Percentiles rank a stretch among this genome's conserved stretches.
Evolutionary conservation across 2,888 invertebrate genomes (phyloP).

Genomic region (Megaustenia siamemsis): DNA sequence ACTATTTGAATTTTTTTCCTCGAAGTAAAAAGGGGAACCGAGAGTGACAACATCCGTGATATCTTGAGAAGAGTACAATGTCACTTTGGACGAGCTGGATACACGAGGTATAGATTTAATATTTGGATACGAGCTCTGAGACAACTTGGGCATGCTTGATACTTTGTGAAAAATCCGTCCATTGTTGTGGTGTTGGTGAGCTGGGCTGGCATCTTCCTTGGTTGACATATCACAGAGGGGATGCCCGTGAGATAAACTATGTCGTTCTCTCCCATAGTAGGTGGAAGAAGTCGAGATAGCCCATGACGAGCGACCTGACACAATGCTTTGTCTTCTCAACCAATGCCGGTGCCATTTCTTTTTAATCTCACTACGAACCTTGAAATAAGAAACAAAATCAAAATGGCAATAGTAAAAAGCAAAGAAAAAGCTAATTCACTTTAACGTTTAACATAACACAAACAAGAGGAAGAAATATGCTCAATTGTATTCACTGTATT

Average conservation of each 20-base stretch:
- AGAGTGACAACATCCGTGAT: background rate
- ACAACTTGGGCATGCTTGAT: constrained; percentile 43
- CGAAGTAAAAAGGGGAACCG: background rate
- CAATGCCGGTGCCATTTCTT: constrained; percentile 67
- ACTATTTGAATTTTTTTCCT: background rate
- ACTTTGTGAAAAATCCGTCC: constrained; percentile 16
- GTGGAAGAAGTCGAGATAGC: constrained; percentile 52
- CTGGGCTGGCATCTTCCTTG: constrained; percentile 13
- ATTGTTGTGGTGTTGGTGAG: constrained; percentile 21
- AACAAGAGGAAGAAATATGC: too few relatives aligned
- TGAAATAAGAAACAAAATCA: background rate
- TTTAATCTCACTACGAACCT: constrained; percentile 69
- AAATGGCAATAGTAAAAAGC: background rate
- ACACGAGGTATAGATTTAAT: constrained; percentile 37
- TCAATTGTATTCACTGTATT: too few relatives aligned
- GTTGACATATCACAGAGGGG: background rate
- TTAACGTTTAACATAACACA: too few relatives aligned
- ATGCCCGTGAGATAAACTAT: constrained; percentile 44
- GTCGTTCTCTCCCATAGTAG: constrained; percentile 48
- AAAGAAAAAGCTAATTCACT: too few relatives aligned
- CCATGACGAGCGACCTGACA: constrained; percentile 50
- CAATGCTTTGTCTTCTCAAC: constrained; percentile 60
- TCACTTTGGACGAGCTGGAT: constrained; percentile 38
- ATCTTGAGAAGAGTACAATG: background rate
- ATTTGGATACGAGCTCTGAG: background rate